Base-by-base conservation (phyloP, 2,113 vertebrate genomes). In the Riparia riparia region DNA sequence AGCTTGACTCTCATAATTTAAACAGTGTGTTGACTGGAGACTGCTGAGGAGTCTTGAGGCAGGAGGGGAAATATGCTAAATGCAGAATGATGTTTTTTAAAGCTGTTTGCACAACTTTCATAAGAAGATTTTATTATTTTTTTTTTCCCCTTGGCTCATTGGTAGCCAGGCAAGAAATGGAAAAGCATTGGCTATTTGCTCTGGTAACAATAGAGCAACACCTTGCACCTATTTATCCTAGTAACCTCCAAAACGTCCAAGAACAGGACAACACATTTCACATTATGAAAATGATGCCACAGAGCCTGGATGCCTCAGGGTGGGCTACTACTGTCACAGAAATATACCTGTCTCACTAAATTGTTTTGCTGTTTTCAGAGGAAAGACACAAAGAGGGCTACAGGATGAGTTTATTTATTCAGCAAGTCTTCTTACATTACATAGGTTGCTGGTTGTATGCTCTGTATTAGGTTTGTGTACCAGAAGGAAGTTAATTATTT, bases 401-500 rank as follows among this genome's bases (percentile, higher is more conserved):
- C 17, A 84, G 20, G 8, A 66, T 93, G 20, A 73, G 17, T 32
- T 2, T 32, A 58, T 73, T 70, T 84, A 51, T 74, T 82, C 58
- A 94, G 28, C 3, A 89, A 83, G 25, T 94, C 34, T 47, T 94
- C 34, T 74, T 68, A 60, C 22, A 88, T 47, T 13, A 28, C 4
- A 1, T 37, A 56, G 61, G 76, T 70, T 63, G 29, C 47, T 81
- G 58, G 15, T 29, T 65, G n/a, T 61, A 39, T 50, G 22, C 21
- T 83, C 39, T 84, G 4, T 12, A 21, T 84, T 64, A 61, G 54
- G 29, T 68, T 34, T 94, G 14, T 31, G 49, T 49, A 51, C 32
- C 87, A 93, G 78, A 89, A 96, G 56, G 44, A 31, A 66, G 60
- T 78, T 84, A 84, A 84, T 81, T 81, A 39, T 71, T 87, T 49